Percentiles rank a stretch among this genome's conserved stretches.
Conservation (phyloP, 2,113 vertebrate genomes). For the Beaufortia kweichowensis region DNA sequence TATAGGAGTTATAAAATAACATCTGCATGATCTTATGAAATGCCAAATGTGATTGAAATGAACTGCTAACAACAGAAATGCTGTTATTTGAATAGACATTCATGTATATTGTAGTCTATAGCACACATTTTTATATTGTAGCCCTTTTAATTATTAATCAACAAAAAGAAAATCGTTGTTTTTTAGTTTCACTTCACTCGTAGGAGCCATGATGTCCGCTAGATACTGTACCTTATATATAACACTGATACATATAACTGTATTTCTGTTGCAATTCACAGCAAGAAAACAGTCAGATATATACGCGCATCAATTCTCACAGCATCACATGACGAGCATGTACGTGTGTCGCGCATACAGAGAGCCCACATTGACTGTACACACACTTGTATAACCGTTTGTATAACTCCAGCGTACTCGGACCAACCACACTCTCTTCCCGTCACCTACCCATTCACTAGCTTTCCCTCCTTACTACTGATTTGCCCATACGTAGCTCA, state of each 20-base stretch:
- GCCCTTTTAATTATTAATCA: no score
- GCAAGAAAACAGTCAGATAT: background rate
- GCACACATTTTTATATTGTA: no score
- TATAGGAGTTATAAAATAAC: background rate
- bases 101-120: no score
- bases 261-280: background rate
- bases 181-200: no score
- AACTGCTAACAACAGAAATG: no score
- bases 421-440: slow-evolving; percentile 62
- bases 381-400: slow-evolving; percentile 73
- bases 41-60: background rate
- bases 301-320: background rate
- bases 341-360: slow-evolving; percentile 7
- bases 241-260: background rate
- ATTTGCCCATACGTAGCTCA: slow-evolving; percentile 60
- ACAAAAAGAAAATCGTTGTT: no score
- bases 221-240: no score
- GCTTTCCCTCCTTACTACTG: slow-evolving; percentile 54
- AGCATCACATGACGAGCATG: background rate
- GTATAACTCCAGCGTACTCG: slow-evolving; percentile 67
- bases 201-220: no score
- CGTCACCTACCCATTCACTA: slow-evolving; percentile 60
- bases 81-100: no score
- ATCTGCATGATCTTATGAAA: background rate
- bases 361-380: slow-evolving; percentile 53